Conservation (phyloP, 30 jellyfish, hydroid and myxozoan genomes). For the Phacellophora camtschatica region DNA sequence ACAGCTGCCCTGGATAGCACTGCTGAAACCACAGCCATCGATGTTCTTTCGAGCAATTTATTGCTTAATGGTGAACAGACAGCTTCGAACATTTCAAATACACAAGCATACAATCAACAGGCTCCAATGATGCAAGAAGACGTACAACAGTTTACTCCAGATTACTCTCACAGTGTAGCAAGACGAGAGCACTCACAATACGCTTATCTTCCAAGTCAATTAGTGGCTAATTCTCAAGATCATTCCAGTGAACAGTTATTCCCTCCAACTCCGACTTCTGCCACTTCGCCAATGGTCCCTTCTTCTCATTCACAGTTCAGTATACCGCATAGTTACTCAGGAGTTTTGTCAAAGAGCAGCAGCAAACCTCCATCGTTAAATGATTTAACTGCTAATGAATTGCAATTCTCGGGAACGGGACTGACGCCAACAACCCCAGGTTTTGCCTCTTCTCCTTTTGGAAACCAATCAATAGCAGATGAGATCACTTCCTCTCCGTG, state of each 20-base stretch:
- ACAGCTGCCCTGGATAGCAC: conserved; percentile 4
- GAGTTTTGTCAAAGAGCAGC: not conserved
- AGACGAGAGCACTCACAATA: not conserved
- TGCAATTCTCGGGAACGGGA: conserved; percentile 55
- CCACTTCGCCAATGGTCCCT: not conserved
- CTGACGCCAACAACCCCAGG: conserved; percentile 83
- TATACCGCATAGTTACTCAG: not conserved
- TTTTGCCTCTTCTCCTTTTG: conserved; percentile 67
- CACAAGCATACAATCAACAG: not conserved
- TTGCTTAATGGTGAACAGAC: not conserved
- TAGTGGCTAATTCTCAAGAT: not conserved
- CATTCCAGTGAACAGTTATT: not conserved
- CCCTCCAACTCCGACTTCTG: not conserved
- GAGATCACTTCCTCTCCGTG: conserved; percentile 35
- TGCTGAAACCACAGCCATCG: conserved; percentile 19
- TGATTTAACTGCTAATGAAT: conserved; percentile 23
- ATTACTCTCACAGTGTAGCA: not conserved
- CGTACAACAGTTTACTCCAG: not conserved
- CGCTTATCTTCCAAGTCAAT: not conserved
- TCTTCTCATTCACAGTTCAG: conserved; percentile 22
- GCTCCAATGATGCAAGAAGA: not conserved
- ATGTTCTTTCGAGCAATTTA: not conserved
- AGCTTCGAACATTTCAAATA: not conserved
- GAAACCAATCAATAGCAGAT: conserved; percentile 37
- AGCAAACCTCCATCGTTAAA: conserved; percentile 42